phyloP scores from a whole-genome alignment of 2,797 vertebrate genomes.

The Sebastes reedi region DNA sequence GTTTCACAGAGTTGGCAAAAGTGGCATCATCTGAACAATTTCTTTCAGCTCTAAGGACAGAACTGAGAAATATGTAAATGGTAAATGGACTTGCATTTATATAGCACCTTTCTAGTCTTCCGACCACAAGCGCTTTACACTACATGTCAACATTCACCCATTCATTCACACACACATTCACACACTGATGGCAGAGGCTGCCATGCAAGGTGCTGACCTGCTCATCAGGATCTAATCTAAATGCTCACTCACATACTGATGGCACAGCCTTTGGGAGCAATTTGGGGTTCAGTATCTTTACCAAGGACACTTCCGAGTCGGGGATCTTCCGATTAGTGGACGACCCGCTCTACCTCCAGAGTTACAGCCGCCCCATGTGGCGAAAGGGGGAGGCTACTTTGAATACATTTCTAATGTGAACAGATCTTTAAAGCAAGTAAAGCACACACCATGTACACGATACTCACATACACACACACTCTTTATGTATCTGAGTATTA shows the following conservation, averaged over 20 bases:
- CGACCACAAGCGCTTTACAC: background rate
- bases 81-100: background rate
- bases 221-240: background rate
- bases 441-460: background rate
- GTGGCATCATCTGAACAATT: background rate
- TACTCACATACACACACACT: background rate
- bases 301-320: background rate
- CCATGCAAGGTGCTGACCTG: background rate
- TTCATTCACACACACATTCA: background rate
- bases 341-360: rapidly evolving
- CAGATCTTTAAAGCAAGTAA: background rate
- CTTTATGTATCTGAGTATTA: background rate
- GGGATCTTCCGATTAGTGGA: background rate
- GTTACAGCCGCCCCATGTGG: background rate
- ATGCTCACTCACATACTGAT: background rate
- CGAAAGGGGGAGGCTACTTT: background rate
- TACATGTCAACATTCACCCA: background rate
- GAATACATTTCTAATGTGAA: background rate
- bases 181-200: background rate
- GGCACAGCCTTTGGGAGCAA: background rate
- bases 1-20: background rate
- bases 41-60: background rate
- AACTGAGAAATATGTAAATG: background rate
- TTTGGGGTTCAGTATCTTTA: background rate
- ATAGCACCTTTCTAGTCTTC: background rate